Evolutionary conservation across 2,888 invertebrate species (phyloP), one percentile per base, ranked within the genome.

Genomic region (Crocallis elinguaria): DNA sequence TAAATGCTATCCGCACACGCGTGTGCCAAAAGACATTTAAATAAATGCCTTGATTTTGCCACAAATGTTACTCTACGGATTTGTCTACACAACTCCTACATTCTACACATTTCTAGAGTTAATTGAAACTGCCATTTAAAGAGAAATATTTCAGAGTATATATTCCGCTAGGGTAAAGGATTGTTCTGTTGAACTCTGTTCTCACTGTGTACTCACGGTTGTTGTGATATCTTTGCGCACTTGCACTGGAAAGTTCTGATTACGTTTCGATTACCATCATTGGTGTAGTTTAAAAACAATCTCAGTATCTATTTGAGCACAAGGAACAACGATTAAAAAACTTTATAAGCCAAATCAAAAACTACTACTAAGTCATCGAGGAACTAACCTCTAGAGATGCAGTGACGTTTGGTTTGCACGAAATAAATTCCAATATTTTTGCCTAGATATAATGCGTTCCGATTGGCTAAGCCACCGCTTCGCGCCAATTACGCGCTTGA

Each of bases 61-160:
- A 46, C 45, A 39, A 23, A 41, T 23, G 17, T 29, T 19, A 43
- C n/a, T 9, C 7, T 7, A 11, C n/a, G 14, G 27, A 49, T 42
- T 36, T 12, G 5, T 52, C 13, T 41, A 3, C 3, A 19, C 27
- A 21, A 21, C 11, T 32, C n/a, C 14, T 35, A 25, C 14, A 49
- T 41, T 17, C 19, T 29, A 16, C n/a, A 45, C 38, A 38, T 29
- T 46, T 41, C 45, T 57, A 56, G 49, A 32, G 32, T 50, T 58
- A 55, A 51, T 51, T 49, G n/a, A 7, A 19, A 62, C 62, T 62
- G 62, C 60, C 57, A 62, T 60, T 55, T 53, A 52, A n/a, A 42
- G 36, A 19, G 57, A 50, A 16, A 45, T 60, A 52, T 57, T 50
- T 53, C 56, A 21, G 46, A 49, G 41, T 54, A 44, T 25, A n/a